Percentiles rank a stretch among this genome's conserved stretches.
These are phyloP conservation scores for Synergus umbraculus DNA, from an alignment of 2,888 invertebrate genomes.

Conservation along the genomic window DNA sequence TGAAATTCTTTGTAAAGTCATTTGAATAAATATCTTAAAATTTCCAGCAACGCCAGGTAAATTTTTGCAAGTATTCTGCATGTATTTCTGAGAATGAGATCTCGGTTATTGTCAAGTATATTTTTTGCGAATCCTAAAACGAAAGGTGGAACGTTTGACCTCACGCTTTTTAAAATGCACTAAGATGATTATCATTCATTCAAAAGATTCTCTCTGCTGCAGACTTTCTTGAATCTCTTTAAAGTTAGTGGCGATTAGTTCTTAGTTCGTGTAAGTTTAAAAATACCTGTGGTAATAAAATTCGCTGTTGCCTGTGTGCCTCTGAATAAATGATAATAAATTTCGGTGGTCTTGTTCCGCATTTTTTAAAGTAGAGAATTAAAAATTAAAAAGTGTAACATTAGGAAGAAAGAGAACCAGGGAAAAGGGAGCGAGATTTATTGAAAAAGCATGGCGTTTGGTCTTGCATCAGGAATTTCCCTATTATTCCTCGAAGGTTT, in stretches of 20 bases:
- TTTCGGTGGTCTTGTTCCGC: neutral
- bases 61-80: too few relatives aligned
- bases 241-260: conserved; percentile 26
- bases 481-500: conserved; percentile 74
- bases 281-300: neutral
- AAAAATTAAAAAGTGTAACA: neutral
- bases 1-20: too few relatives aligned
- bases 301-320: neutral
- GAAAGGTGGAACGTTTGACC: neutral
- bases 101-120: neutral
- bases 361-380: neutral
- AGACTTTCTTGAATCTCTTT: conserved; percentile 13
- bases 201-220: conserved; percentile 22
- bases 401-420: neutral
- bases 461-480: conserved; percentile 64
- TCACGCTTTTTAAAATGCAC: conserved; percentile 9
- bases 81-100: too few relatives aligned
- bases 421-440: neutral
- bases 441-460: conserved; percentile 53
- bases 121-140: neutral
- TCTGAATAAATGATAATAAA: neutral
- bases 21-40: too few relatives aligned
- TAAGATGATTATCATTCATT: conserved; percentile 44
- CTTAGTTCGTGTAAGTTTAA: neutral
- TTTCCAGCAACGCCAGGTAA: too few relatives aligned